Base-by-base conservation (phyloP, 2,888 invertebrate genomes). In the Cheilosia pagana region DNA sequence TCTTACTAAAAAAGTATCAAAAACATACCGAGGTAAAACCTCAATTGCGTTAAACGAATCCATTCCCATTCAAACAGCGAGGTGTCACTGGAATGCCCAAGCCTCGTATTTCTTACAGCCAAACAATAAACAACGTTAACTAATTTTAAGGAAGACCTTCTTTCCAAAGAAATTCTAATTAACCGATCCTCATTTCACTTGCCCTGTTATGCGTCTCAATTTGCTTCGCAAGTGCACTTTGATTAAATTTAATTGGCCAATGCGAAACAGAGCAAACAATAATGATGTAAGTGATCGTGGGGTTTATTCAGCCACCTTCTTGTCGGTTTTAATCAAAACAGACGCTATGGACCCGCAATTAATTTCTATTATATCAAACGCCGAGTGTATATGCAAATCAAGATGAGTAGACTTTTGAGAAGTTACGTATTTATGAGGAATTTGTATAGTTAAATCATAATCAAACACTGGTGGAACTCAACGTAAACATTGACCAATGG, bases 221-320 rank as follows among this genome's bases (percentile, higher is more conserved):
- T 45, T n/a, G 4, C 6, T 41, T 23, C 25, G 21, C 50, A 41
- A 74, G 55, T 48, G 28, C 65, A 74, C 65, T 35, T 65, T 55
- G 39, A 74, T 74, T 74, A 48, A 63, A 28, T 63, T 48, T 55
- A 74, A 74, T 74, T 74, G 65, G 19, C 28, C 48, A 19, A 23
- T 53, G 5, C 39, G 21, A 19, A 19, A 41, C 39, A 0, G 6
- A 28, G 25, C 43, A 23, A 52, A 67, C 25, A 35, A 12, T 12
- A 16, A 67, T 67, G 53, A 67, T 53, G 52, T 23, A 59, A 70
- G 48, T 25, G 4, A 3, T 16, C n/a, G 21, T 59, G 5, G 12
- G 3, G 4, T 3, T 35, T 28, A 28, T 19, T 50, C 50, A 50
- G n/a, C 50, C 57, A 21, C 12, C 19, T 53, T 31, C 45, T 19